These are phyloP conservation scores for Drosophila pandora DNA, from an alignment of 1,140 invertebrate species.

Conservation along the genomic window DNA sequence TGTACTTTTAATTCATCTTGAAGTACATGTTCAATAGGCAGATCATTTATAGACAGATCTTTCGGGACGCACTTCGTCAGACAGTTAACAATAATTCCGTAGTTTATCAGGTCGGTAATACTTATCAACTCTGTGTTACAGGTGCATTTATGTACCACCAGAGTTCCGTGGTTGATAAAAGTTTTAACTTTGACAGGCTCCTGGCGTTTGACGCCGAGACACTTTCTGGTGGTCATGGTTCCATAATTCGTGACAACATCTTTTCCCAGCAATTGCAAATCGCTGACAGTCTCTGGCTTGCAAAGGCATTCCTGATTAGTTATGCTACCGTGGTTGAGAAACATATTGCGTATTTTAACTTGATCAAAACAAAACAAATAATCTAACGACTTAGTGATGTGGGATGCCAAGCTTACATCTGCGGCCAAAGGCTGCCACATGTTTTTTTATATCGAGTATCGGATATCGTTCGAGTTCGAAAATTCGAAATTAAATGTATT, in stretches of 20 bases:
- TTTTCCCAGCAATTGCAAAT: background rate
- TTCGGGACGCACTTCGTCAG: background rate
- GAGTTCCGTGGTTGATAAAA: background rate
- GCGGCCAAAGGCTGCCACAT: background rate
- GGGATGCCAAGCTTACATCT: background rate
- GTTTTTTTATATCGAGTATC: background rate
- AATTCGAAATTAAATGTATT: background rate
- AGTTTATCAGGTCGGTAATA: background rate
- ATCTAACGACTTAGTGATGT: background rate
- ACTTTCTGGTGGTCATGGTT: background rate
- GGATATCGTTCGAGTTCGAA: background rate
- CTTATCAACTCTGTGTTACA: background rate
- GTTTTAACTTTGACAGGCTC: background rate
- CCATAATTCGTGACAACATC: background rate
- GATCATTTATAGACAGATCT: too few species aligned
- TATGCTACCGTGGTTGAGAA: background rate
- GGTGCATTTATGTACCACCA: background rate
- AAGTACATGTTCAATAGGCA: too few species aligned
- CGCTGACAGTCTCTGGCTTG: background rate
- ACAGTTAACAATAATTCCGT: conserved; percentile 1
- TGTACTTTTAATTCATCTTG: too few species aligned
- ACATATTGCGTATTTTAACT: background rate
- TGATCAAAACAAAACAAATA: background rate
- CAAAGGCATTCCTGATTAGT: background rate
- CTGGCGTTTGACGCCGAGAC: background rate